phyloP scores from a whole-genome alignment of 2,888 invertebrate genomes.

The Apocheima hispidaria region DNA sequence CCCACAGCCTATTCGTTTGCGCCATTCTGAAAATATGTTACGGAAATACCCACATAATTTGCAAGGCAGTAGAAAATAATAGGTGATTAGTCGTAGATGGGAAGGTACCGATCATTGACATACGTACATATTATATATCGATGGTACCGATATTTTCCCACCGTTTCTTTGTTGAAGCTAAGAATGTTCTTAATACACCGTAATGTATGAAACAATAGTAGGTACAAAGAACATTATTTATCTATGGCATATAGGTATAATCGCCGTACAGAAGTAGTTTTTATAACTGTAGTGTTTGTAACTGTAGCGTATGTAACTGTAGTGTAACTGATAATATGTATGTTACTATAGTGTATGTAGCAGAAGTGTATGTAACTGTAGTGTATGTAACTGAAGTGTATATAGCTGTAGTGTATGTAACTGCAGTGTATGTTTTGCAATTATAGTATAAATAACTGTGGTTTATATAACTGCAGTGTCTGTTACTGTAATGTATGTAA shows the following conservation, averaged over 20 bases:
- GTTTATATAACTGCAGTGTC: neutral
- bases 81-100: too few relatives aligned
- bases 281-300: neutral
- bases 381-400: neutral
- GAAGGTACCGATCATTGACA: too few relatives aligned
- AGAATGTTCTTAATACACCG: too few relatives aligned
- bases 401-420: neutral
- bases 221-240: too few relatives aligned
- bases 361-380: neutral
- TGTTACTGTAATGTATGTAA: neutral
- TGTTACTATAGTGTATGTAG: neutral
- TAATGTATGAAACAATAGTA: neutral
- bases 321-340: neutral
- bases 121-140: too few relatives aligned
- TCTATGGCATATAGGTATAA: too few relatives aligned
- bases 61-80: conserved; percentile 1
- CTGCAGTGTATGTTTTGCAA: too few relatives aligned
- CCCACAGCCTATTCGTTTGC: neutral
- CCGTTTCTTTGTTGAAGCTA: too few relatives aligned
- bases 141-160: neutral
- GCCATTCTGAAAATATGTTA: neutral
- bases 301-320: neutral
- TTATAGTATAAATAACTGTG: too few relatives aligned
- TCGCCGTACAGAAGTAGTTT: too few relatives aligned
- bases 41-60: neutral